These are phyloP conservation scores for Lepeophtheirus nordmannii DNA, from an alignment of 2,888 invertebrate genomes.

Conservation along the genomic window DNA sequence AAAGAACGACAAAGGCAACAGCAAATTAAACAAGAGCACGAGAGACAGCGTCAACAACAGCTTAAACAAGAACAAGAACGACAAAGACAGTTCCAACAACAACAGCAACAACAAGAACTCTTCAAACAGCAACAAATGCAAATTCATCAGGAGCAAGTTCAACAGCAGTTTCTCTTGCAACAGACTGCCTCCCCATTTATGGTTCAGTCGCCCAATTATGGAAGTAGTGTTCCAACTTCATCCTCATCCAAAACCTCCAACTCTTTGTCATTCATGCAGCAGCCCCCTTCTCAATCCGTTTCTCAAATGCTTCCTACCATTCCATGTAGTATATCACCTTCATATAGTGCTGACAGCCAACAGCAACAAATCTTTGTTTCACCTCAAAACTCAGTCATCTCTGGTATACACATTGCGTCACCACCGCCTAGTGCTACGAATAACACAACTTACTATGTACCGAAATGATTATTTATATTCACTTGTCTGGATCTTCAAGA, in stretches of 20 bases:
- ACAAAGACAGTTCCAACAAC: neutral
- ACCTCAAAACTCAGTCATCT: no score
- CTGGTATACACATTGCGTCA: no score
- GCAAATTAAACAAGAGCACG: neutral
- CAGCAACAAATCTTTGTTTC: no score
- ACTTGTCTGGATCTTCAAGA: no score
- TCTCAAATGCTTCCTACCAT: slow-evolving; percentile 2
- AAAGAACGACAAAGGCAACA: neutral
- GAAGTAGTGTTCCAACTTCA: neutral
- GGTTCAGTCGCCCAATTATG: neutral
- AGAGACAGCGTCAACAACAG: slow-evolving; percentile 4
- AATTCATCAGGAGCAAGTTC: neutral
- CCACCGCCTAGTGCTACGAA: no score
- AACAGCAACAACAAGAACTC: slow-evolving; percentile 10
- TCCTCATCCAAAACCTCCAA: neutral
- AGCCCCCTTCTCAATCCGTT: neutral
- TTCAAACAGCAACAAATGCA: slow-evolving; percentile 3
- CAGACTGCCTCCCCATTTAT: neutral
- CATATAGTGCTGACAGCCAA: no score
- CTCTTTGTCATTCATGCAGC: neutral
- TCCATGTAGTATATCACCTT: neutral
- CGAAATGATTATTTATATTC: no score
- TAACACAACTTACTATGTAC: no score
- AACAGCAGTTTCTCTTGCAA: neutral
- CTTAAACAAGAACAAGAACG: neutral